Base-by-base conservation (phyloP, 2,888 invertebrate species). In the Limnephilus rhombicus region DNA sequence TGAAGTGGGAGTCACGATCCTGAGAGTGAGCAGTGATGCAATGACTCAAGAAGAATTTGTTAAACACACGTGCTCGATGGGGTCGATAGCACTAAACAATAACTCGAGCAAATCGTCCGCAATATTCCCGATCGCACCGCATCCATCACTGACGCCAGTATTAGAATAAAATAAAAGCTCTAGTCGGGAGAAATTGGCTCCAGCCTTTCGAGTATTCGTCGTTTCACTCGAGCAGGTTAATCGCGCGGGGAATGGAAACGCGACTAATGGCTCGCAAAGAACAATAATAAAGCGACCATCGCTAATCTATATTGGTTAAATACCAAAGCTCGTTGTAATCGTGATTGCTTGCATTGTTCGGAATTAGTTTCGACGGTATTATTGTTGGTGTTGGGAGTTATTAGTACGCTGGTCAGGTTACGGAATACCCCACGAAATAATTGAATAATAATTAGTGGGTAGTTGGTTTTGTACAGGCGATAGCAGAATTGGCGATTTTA, bases 221-320 rank as follows among this genome's bases (percentile, higher is more conserved):
- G 68, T 68, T 68, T 68, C 24, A 68, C 18, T 68, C 68, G 37
- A 37, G 24, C 83, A 37, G 37, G 37, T 34, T 37, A 83, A 83
- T 83, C 31, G 29, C 37, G 83, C 83, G 83, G 18, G 83, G 34
- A 83, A 37, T 83, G 83, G 83, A 83, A 83, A 83, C 34, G 18
- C 37, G 2, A 37, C 83, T 83, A 82, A 82, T 82, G 82, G 82
- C 5, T 34, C 31, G 83, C 37, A 68, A 68, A 11, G 83, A 83
- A 37, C 82, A 83, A 83, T 34, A 29, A 37, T 37, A 15, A 15
- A 83, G 68, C 24, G 68, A n/a, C 24, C 68, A 68, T 7, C 68
- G 68, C 68, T 68, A n/a, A 68, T 68, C 68, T n/a, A 68, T 68
- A 68, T 68, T 9, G 68, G 68, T 68, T 68, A 68, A 68, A 68